A percentile compares a stretch with the other conserved stretches of the same genome.
Evolutionary conservation across 2,797 vertebrate genomes (phyloP).

Genomic region (Percopsis omiscomaycus): DNA sequence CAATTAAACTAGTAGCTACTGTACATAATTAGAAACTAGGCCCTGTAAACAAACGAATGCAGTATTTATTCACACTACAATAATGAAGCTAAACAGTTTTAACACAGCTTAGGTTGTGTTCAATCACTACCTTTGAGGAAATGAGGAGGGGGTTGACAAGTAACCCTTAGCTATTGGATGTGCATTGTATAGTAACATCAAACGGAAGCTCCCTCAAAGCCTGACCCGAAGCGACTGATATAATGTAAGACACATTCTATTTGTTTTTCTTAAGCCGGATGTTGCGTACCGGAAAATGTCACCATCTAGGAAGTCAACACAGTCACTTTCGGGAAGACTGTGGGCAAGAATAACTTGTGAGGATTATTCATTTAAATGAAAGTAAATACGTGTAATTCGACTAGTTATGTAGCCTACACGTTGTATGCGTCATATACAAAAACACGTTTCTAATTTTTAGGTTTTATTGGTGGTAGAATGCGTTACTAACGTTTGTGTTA

Average conservation of each 20-base stretch:
- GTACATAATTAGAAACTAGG: neutral
- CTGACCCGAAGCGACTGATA: neutral
- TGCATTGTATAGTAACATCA: conserved; percentile 55
- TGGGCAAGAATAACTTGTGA: neutral
- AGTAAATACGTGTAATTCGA: neutral
- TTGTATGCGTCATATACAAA: accelerated
- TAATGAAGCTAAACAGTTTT: neutral
- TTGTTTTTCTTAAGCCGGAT: conserved; percentile 33
- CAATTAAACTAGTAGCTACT: neutral
- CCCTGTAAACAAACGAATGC: neutral
- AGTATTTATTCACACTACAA: neutral
- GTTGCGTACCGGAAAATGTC: conserved; percentile 29
- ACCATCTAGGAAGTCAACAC: conserved; percentile 50
- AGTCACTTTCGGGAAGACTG: conserved; percentile 8
- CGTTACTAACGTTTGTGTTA: conserved; percentile 8
- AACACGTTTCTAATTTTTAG: accelerated
- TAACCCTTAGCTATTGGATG: conserved; percentile 60
- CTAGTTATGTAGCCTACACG: neutral
- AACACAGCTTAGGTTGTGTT: too few relatives aligned
- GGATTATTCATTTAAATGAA: conserved; percentile 1
- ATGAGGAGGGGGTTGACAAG: neutral
- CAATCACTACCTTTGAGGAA: neutral
- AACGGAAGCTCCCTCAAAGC: conserved; percentile 63
- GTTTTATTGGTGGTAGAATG: neutral
- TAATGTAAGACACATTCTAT: neutral